Evolutionary conservation across 1,140 invertebrate species (phyloP).

Genomic region (Elymnias hypermnestra): DNA sequence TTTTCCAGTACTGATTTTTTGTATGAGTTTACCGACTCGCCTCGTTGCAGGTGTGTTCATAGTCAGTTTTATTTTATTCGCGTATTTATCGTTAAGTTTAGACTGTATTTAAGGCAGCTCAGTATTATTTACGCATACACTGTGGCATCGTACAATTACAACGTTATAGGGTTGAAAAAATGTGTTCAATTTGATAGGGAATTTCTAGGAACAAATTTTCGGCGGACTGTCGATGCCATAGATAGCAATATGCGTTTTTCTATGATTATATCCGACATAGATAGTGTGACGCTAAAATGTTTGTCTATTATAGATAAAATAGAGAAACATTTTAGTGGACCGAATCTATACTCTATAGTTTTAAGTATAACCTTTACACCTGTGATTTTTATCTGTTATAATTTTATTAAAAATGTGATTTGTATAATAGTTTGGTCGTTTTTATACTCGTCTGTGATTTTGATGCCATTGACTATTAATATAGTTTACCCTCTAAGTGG

Average conservation of each 20-base stretch:
- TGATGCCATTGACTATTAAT: conserved; percentile 58
- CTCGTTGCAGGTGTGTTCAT: conserved; percentile 12
- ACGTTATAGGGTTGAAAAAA: conserved; percentile 12
- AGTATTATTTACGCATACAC: conserved; percentile 45
- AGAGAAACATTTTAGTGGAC: conserved; percentile 25
- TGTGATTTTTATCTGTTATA: conserved; percentile 67
- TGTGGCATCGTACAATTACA: conserved; percentile 24
- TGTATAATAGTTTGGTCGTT: conserved; percentile 58
- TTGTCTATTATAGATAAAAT: neutral
- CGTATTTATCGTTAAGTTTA: conserved; percentile 55
- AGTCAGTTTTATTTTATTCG: conserved; percentile 37
- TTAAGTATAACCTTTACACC: conserved; percentile 53
- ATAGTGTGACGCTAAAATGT: conserved; percentile 22
- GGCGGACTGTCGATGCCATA: conserved; percentile 25
- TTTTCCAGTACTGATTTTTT: conserved; percentile 60
- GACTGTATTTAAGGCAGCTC: conserved; percentile 36
- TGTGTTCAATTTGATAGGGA: conserved; percentile 34
- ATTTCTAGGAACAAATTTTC: conserved; percentile 21
- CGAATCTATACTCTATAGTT: conserved; percentile 46
- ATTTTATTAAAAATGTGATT: conserved; percentile 61
- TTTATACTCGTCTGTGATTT: conserved; percentile 65
- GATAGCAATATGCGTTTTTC: conserved; percentile 2
- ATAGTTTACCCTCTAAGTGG: conserved; percentile 49
- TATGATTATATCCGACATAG: neutral
- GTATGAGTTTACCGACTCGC: conserved; percentile 25